phyloP scores from a whole-genome alignment of 2,113 vertebrate genomes.

The Regulus satrapa region DNA sequence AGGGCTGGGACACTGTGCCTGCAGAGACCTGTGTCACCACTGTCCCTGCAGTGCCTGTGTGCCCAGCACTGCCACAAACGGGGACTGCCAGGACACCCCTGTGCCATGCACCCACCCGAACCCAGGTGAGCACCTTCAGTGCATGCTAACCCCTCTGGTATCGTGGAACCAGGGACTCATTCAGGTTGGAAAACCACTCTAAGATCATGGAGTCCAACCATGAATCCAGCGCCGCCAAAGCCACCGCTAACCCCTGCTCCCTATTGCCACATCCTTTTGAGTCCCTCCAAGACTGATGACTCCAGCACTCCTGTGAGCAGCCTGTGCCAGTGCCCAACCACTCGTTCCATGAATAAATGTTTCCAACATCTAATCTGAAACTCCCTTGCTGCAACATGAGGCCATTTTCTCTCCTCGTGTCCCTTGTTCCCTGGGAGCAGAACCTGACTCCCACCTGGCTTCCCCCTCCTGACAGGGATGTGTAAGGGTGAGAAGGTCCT shows the following conservation, averaged over 20 bases:
- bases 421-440: not conserved
- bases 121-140: not conserved
- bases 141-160: not conserved
- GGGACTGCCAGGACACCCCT: not conserved
- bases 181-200: not conserved
- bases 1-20: not conserved
- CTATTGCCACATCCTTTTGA: not conserved
- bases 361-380: no score
- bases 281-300: not conserved
- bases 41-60: accelerated
- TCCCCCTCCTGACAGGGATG: no score
- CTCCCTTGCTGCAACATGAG: not conserved
- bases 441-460: no score
- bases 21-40: not conserved
- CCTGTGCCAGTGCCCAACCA: not conserved
- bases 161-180: not conserved
- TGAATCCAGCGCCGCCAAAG: not conserved
- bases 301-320: not conserved
- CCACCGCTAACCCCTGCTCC: not conserved
- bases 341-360: not conserved
- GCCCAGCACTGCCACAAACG: not conserved
- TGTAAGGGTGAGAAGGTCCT: no score
- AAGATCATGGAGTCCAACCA: not conserved
- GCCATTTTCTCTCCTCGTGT: accelerated
- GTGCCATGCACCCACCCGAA: not conserved